Conservation (phyloP, 2,113 vertebrate species). For the Cebus imitator region DNA sequence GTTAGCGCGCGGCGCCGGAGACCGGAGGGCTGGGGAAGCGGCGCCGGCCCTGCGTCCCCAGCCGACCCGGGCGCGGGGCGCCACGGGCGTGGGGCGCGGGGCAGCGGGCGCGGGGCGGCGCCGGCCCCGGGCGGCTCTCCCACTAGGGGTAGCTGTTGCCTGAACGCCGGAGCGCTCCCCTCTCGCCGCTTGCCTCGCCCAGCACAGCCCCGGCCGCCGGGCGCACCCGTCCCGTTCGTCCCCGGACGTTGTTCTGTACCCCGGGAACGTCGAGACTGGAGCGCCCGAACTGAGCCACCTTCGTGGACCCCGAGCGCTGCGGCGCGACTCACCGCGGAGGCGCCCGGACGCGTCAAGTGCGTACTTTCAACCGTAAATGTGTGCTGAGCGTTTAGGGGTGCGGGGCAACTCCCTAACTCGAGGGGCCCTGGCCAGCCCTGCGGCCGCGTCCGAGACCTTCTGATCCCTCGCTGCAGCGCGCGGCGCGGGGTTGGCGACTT, state of each 20-base stretch:
- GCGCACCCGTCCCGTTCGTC: conserved; percentile 78
- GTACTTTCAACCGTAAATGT: conserved; percentile 48
- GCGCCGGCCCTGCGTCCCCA: background rate
- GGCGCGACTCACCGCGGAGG: conserved; percentile 54
- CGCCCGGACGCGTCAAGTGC: conserved; percentile 61
- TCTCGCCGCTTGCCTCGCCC: conserved; percentile 50
- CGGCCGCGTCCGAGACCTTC: background rate
- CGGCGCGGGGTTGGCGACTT: background rate
- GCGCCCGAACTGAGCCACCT: conserved; percentile 70
- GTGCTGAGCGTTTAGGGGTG: conserved; percentile 47
- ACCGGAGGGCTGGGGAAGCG: background rate
- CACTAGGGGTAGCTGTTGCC: conserved; percentile 87
- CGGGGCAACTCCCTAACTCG: conserved; percentile 50
- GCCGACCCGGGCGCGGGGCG: background rate
- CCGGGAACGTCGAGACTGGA: conserved; percentile 78
- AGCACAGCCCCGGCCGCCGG: conserved; percentile 67
- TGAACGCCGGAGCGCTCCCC: conserved; percentile 76
- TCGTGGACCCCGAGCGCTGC: conserved; percentile 55
- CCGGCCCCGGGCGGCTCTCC: conserved; percentile 58
- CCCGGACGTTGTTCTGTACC: conserved; percentile 75
- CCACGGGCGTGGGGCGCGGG: conserved; percentile 47
- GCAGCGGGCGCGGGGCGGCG: conserved; percentile 60
- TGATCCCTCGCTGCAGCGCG: background rate
- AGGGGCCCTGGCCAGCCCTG: background rate
- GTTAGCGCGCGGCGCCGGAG: background rate